Conservation (phyloP, 2,888 invertebrate genomes). For the Drosophila suboccidentalis region DNA sequence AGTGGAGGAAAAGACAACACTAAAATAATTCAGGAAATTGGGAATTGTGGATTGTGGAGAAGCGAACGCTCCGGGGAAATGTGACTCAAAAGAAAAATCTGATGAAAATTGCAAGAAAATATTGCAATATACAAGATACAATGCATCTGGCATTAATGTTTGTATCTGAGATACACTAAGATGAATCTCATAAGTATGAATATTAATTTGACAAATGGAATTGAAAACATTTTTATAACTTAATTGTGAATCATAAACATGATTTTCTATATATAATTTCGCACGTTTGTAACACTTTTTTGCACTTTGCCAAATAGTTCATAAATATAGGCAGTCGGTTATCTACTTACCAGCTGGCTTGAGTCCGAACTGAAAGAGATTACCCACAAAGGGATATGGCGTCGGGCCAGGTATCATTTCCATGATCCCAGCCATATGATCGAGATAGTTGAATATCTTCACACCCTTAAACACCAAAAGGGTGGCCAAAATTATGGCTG, state of each 20-base stretch:
- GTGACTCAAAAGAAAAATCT: conserved; percentile 18
- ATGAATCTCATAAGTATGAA: background rate
- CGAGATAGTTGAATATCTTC: conserved; percentile 78
- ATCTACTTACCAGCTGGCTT: conserved; percentile 77
- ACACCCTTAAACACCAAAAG: conserved; percentile 79
- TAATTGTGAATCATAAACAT: background rate
- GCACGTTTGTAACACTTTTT: background rate
- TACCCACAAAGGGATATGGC: conserved; percentile 82
- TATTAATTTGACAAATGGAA: conserved; percentile 11
- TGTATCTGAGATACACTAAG: too few relatives aligned
- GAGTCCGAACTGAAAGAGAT: conserved; percentile 80
- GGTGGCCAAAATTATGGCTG: conserved; percentile 68
- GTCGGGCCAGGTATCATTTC: conserved; percentile 83
- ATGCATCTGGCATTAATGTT: conserved; percentile 12
- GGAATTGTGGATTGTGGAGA: conserved; percentile 13
- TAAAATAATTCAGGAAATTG: conserved; percentile 59
- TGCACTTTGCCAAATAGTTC: conserved; percentile 49
- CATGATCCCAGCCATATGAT: conserved; percentile 83
- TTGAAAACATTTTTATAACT: background rate
- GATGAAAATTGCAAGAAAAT: conserved; percentile 51
- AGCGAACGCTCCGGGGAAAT: conserved; percentile 41
- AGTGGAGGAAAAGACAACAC: conserved; percentile 36
- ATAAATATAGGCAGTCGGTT: conserved; percentile 64
- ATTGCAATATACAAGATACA: conserved; percentile 27
- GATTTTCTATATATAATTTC: background rate